phyloP scores from a whole-genome alignment of 2,888 invertebrate genomes.

The Scelioninae gen. 1 region DNA sequence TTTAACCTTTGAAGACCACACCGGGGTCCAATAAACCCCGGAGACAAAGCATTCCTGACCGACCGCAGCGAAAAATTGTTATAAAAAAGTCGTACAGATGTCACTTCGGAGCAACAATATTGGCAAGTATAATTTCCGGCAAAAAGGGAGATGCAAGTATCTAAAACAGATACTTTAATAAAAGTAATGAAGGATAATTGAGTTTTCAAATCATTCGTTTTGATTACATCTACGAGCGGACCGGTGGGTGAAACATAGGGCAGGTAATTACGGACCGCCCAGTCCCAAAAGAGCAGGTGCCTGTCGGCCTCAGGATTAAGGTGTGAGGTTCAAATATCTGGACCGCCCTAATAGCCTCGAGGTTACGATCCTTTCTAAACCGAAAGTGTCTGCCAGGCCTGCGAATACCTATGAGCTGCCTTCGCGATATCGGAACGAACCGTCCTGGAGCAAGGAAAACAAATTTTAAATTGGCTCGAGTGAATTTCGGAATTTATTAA shows the following conservation, averaged over 20 bases:
- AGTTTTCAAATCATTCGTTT: conserved; percentile 84
- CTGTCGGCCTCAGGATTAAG: conserved; percentile 81
- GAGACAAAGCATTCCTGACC: too few relatives aligned
- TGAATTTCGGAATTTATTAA: too few relatives aligned
- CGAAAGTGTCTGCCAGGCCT: conserved; percentile 73
- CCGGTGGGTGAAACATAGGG: conserved; percentile 82
- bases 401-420: conserved; percentile 40
- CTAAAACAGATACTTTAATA: conserved; percentile 76
- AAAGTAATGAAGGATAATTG: conserved; percentile 83
- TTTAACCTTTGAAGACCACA: conserved; percentile 42
- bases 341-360: conserved; percentile 82
- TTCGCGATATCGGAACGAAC: conserved; percentile 30
- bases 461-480: conserved; percentile 35
- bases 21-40: conserved; percentile 35
- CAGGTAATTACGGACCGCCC: conserved; percentile 83
- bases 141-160: conserved; percentile 33
- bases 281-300: conserved; percentile 83
- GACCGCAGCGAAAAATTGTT: too few relatives aligned
- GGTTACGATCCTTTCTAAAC: conserved; percentile 80
- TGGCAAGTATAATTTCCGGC: conserved; percentile 40
- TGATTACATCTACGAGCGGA: conserved; percentile 82
- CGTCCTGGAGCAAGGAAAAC: conserved; percentile 32
- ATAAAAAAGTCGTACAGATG: conserved; percentile 58
- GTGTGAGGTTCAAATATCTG: conserved; percentile 83
- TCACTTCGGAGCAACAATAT: conserved; percentile 33